Percentiles rank a stretch among this genome's conserved stretches.
Evolutionary conservation across 2,113 vertebrate species (phyloP).

Genomic region (Myocastor coypus): DNA sequence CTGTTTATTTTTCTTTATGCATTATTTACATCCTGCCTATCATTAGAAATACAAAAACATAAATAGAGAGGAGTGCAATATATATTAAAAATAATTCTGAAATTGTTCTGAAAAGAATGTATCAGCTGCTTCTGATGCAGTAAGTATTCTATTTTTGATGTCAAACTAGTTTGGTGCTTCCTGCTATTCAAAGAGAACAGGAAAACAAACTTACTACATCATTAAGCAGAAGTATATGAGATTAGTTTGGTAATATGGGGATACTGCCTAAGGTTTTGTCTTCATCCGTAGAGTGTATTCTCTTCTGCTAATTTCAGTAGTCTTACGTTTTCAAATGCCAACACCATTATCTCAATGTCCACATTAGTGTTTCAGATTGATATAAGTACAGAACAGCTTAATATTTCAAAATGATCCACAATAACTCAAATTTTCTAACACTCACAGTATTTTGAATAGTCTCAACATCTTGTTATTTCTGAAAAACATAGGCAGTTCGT

Average conservation of each 20-base stretch:
- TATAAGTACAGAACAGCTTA: not conserved
- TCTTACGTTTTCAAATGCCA: not conserved
- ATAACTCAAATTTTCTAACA: not conserved
- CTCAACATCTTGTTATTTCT: not conserved
- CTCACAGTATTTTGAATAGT: not conserved
- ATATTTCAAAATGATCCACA: not conserved
- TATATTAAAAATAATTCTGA: slow-evolving; percentile 1
- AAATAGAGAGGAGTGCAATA: not conserved
- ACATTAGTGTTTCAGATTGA: not conserved
- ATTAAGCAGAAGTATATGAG: not conserved
- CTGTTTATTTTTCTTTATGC: not conserved
- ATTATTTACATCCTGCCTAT: not conserved
- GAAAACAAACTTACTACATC: not conserved
- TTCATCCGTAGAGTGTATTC: not conserved
- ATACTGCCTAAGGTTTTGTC: not conserved
- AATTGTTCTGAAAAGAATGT: not conserved
- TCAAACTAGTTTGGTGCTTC: not conserved
- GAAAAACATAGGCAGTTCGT: not conserved
- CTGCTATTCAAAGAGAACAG: not conserved
- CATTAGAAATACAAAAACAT: not conserved
- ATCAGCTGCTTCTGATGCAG: not conserved
- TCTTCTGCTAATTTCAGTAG: not conserved
- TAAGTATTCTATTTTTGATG: not conserved
- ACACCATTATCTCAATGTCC: not conserved
- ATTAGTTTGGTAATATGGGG: not conserved